Evolutionary conservation across 1,140 invertebrate species (phyloP), one percentile per base, ranked within the genome.

Genomic region (Cyphomyrmex costatus): DNA sequence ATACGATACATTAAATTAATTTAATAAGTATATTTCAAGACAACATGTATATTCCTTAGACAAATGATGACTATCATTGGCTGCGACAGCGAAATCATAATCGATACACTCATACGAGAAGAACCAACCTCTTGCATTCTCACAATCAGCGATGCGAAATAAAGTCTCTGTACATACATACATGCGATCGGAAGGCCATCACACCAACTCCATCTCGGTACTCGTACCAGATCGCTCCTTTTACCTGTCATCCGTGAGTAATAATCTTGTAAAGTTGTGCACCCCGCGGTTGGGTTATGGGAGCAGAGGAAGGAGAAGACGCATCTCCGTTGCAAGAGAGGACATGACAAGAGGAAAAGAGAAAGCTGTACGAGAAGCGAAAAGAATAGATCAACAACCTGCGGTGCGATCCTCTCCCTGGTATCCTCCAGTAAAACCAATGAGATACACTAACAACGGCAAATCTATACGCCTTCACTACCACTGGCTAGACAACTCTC

Each of bases 351-450:
- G 66, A 77, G 68, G 66, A 65, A 61, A 68, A 60, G 82, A 61
- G 76, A 60, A 77, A 88, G 53, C 58, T 78, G 61, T 77, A 89
- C 68, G 77, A 86, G 70, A 79, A 90, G 85, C 80, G 84, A 84
- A 88, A 92, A 84, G 86, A 84, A 92, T 92, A 92, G 92, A 93
- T 93, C 92, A 93, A 93, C 92, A 93, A 93, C 92, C 92, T 92
- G 90, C 89, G 87, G 91, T 33, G 27, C 77, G 85, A 90, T 90
- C 91, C 89, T 90, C 88, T 92, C 88, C 86, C 74, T 77, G 77
- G 83, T 86, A 90, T 88, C 74, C 79, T 84, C 68, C 49, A 68
- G 86, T 79, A 82, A 87, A 85, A 91, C 60, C 87, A 89, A 88
- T 88, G 85, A 86, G 79, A 83, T 73, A 84, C 76, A 66, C 86